phyloP scores from a whole-genome alignment of 2,113 vertebrate genomes.

The Austrofundulus limnaeus region DNA sequence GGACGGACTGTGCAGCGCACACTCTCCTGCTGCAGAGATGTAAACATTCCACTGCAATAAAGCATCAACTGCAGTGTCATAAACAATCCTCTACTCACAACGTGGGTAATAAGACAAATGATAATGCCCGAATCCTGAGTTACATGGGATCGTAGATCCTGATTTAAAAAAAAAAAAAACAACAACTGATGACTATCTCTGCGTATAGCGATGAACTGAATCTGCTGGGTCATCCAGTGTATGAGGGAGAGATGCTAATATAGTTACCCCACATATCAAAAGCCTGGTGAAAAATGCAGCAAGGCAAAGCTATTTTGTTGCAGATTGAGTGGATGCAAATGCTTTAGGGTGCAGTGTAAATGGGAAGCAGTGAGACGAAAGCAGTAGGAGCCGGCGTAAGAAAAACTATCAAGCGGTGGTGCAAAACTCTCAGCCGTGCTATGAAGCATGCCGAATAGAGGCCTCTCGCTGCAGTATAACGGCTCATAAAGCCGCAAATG shows the following conservation, averaged over 20 bases:
- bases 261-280: constrained; percentile 61
- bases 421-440: constrained; percentile 74
- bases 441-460: constrained; percentile 80
- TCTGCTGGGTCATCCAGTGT: constrained; percentile 41
- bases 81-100: constrained; percentile 20
- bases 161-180: constrained; percentile 47
- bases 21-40: constrained; percentile 29
- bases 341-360: constrained; percentile 72
- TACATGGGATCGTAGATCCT: constrained; percentile 15
- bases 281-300: constrained; percentile 60
- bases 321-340: constrained; percentile 72
- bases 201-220: constrained; percentile 42
- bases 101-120: constrained; percentile 43
- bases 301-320: constrained; percentile 71
- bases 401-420: constrained; percentile 78
- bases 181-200: constrained; percentile 49
- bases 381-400: constrained; percentile 63
- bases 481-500: constrained; percentile 83
- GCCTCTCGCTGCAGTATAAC: constrained; percentile 80
- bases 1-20: constrained; percentile 13
- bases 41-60: constrained; percentile 28
- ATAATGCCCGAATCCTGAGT: constrained; percentile 35
- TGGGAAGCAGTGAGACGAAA: constrained; percentile 73
- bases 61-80: constrained; percentile 33
- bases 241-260: constrained; percentile 54